Evolutionary conservation across 2,888 invertebrate genomes (phyloP), one percentile per base, ranked within the genome.

Genomic region (Apamea anceps): DNA sequence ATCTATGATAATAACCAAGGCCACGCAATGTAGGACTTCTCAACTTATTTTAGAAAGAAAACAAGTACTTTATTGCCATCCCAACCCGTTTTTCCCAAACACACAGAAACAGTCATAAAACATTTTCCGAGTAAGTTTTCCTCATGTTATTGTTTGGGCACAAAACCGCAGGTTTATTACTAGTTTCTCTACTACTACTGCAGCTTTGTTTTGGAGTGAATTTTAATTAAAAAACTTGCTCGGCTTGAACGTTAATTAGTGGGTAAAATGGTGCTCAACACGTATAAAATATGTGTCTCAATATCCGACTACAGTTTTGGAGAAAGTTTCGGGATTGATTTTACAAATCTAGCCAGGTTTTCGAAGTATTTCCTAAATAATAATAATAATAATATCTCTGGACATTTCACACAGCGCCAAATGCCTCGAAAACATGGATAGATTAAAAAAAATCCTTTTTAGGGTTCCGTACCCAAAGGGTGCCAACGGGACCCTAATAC

Each of bases 191-290:
- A 67, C 63, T 75, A 51, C 37, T 68, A 74, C 67, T 63, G 28
- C 21, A 12, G 42, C 32, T 75, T 74, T 74, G 60, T 74, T 66
- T 65, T n/a, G 15, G 18, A 73, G 15, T 28, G 10, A 67, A 67
- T 85, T 75, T 75, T 78, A 73, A 78, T 82, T 75, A 66, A 81
- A 42, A 84, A 78, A 78, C 72, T 75, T 78, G n/a, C 57, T 45
- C 65, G 2, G 48, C 73, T 66, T 28, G 8, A 37, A 73, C 68
- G 42, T 68, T 78, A 51, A 75, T 78, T 78, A 78, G 13, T 67
- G 25, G 25, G 37, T 60, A 54, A 45, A 79, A 63, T 67, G 13
- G 62, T 68, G 51, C 65, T 66, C 60, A 15, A 12, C 63, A 76
- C 76, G 82, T 85, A 71, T 63, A 57, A 71, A 72, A 73, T 75